Percentiles rank a stretch among this genome's conserved stretches.
Evolutionary conservation across 2,797 vertebrate species (phyloP).

Genomic region (Catostomus latipinnis): DNA sequence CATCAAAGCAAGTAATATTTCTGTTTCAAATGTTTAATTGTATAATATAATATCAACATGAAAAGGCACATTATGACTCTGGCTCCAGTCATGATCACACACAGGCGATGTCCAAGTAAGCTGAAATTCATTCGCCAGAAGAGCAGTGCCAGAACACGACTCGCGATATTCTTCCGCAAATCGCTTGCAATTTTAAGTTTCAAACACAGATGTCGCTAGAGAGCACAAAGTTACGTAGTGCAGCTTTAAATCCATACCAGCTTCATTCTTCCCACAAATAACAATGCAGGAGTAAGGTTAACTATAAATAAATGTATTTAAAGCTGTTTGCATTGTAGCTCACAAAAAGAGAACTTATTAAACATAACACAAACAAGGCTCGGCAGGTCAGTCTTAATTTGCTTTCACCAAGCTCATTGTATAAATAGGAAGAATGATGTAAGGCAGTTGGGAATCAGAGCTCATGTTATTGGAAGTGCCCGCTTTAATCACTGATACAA

Average conservation of each 20-base stretch:
- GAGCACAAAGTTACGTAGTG: too few species aligned
- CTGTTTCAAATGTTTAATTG: too few species aligned
- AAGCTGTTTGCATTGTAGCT: neutral
- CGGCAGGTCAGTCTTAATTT: slow-evolving; percentile 51
- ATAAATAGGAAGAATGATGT: slow-evolving; percentile 52
- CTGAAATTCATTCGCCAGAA: too few species aligned
- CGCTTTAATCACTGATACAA: slow-evolving; percentile 39
- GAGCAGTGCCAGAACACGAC: too few species aligned
- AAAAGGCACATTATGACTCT: too few species aligned
- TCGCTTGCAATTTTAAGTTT: too few species aligned
- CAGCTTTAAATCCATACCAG: slow-evolving; percentile 29
- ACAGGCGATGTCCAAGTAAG: too few species aligned
- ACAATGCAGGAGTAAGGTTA: slow-evolving; percentile 26
- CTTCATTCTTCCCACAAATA: slow-evolving; percentile 30
- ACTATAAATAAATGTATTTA: slow-evolving; percentile 21
- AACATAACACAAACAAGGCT: slow-evolving; percentile 37
- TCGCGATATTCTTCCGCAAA: too few species aligned
- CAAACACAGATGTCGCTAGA: too few species aligned
- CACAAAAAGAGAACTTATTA: slow-evolving; percentile 13
- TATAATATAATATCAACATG: too few species aligned
- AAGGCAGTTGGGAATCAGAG: slow-evolving; percentile 41
- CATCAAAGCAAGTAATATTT: too few species aligned
- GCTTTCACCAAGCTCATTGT: slow-evolving; percentile 29
- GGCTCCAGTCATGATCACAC: too few species aligned
- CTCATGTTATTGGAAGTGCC: slow-evolving; percentile 48